phyloP scores from a whole-genome alignment of 2,797 vertebrate genomes.

The Poecilia gillii region DNA sequence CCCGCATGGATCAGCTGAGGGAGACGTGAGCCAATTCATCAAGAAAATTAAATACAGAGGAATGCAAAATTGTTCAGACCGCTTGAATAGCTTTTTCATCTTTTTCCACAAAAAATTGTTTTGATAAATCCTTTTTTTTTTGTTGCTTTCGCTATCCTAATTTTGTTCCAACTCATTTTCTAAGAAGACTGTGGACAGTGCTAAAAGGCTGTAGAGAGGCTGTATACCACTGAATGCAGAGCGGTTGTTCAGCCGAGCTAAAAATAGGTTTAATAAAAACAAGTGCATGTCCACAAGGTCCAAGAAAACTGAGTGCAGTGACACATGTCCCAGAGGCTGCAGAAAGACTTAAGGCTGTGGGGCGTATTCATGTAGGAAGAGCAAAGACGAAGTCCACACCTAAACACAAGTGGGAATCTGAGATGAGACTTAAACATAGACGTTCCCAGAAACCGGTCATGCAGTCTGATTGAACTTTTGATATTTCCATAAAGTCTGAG shows the following conservation, averaged over 20 bases:
- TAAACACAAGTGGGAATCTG: neutral
- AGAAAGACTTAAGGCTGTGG: neutral
- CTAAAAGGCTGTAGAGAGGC: neutral
- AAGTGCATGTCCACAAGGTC: neutral
- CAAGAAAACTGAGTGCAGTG: neutral
- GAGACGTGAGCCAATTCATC: conserved; percentile 28
- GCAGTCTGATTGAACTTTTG: neutral
- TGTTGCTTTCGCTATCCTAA: neutral
- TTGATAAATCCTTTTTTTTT: neutral
- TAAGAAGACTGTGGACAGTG: neutral
- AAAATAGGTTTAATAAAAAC: neutral
- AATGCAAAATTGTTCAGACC: neutral
- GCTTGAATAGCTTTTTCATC: neutral
- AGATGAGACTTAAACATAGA: neutral
- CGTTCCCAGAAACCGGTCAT: neutral
- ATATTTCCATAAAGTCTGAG: neutral
- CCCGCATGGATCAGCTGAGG: conserved; percentile 26
- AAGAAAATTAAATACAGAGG: conserved; percentile 9
- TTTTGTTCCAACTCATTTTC: neutral
- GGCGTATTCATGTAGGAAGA: neutral
- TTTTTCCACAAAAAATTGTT: neutral
- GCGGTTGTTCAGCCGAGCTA: neutral
- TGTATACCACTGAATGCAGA: neutral
- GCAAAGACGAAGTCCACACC: neutral
- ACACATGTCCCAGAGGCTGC: neutral